A percentile compares a stretch with the other conserved stretches of the same genome.
Conservation (phyloP, 2,888 invertebrate species). For the Pristionchus entomophagus region DNA sequence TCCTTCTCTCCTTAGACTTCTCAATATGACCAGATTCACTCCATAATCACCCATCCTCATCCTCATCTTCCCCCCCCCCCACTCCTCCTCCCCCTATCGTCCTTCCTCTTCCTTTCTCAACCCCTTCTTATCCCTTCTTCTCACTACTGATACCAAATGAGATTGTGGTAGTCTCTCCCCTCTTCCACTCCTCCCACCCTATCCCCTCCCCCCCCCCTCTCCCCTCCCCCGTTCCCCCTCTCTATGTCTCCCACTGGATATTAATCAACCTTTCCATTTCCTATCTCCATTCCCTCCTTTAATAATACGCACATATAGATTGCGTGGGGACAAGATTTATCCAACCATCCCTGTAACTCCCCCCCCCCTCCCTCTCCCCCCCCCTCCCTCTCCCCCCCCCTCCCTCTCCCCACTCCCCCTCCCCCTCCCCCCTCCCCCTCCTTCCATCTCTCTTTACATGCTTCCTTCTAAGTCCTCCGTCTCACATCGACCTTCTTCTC, state of each 20-base stretch:
- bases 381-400: background rate
- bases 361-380: background rate
- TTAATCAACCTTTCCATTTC: slow-evolving; percentile 10
- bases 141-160: background rate
- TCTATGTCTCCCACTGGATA: background rate
- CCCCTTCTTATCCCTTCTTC: background rate
- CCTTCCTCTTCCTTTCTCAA: background rate
- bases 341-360: background rate
- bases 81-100: background rate
- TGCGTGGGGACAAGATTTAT: background rate
- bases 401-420: background rate
- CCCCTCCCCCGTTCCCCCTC: background rate
- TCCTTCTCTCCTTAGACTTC: background rate
- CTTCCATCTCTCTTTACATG: background rate
- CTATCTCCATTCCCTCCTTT: background rate
- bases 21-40: background rate
- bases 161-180: background rate
- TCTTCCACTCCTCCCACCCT: background rate
- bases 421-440: background rate
- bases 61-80: background rate
- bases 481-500: background rate
- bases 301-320: background rate
- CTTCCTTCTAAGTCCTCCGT: background rate
- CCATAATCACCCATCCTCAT: slow-evolving; percentile 8
- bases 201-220: background rate